These are phyloP conservation scores for Thymallus thymallus DNA, from an alignment of 2,113 vertebrate species.

Conservation along the genomic window DNA sequence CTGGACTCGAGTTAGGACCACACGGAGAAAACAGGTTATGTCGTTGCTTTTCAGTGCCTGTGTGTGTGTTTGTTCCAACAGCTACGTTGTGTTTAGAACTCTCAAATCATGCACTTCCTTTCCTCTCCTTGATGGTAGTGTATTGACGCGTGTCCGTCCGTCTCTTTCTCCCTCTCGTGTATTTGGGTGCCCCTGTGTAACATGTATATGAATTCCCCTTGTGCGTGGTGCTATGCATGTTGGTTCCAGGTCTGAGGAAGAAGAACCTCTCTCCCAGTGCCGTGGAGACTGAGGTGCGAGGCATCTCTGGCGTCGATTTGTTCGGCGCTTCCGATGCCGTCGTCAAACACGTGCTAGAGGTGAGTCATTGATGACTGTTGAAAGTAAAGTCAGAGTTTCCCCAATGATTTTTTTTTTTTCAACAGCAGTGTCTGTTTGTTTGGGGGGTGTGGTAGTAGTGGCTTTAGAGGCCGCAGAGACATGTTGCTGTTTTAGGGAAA, in stretches of 20 bases:
- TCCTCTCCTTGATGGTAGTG: not conserved
- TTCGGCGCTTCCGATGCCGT: conserved; percentile 94
- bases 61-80: conserved; percentile 63
- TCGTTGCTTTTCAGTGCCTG: conserved; percentile 39
- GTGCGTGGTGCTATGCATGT: conserved; percentile 56
- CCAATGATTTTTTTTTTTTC: not conserved
- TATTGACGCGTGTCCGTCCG: conserved; percentile 10
- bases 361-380: conserved; percentile 49
- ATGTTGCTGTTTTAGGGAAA: too few species aligned
- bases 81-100: conserved; percentile 2
- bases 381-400: not conserved
- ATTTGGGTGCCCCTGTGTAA: conserved; percentile 52
- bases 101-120: not conserved
- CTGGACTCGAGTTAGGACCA: conserved; percentile 37
- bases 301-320: conserved; percentile 90
- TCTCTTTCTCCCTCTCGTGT: conserved; percentile 23
- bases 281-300: conserved; percentile 89
- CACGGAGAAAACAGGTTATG: conserved; percentile 50
- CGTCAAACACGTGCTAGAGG: conserved; percentile 96
- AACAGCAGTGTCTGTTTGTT: too few species aligned
- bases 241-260: conserved; percentile 88
- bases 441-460: too few species aligned
- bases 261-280: conserved; percentile 95
- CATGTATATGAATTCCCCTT: conserved; percentile 47
- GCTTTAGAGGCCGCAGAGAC: too few species aligned